phyloP scores from a whole-genome alignment of 1,140 invertebrate species.

The Caenorhabditis briggsae region DNA sequence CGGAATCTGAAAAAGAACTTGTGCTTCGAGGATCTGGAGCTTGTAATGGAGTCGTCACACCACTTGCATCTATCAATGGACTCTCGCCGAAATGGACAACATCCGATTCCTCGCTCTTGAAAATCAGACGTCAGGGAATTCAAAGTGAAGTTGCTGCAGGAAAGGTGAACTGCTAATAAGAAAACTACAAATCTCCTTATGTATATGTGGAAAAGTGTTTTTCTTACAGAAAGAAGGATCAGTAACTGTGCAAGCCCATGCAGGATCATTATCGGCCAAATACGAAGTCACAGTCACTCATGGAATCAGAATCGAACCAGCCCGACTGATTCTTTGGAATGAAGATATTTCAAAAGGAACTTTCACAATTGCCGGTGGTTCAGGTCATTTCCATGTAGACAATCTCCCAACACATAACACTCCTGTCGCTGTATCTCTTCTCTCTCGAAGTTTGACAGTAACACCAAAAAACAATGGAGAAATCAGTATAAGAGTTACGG shows the following conservation, averaged over 20 bases:
- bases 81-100: slow-evolving; percentile 16
- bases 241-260: slow-evolving; percentile 55
- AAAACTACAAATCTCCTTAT: not conserved
- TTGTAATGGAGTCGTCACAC: slow-evolving; percentile 19
- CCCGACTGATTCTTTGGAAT: slow-evolving; percentile 65
- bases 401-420: not conserved
- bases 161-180: slow-evolving; percentile 47
- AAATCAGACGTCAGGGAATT: slow-evolving; percentile 11
- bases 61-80: slow-evolving; percentile 5
- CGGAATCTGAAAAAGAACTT: not conserved
- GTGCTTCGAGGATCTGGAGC: slow-evolving; percentile 31
- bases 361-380: slow-evolving; percentile 62
- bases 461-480: slow-evolving; percentile 29
- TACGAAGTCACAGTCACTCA: not conserved
- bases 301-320: not conserved
- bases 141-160: not conserved
- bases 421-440: slow-evolving; percentile 5
- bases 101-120: slow-evolving; percentile 13
- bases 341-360: slow-evolving; percentile 53
- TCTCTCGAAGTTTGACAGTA: slow-evolving; percentile 21
- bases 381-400: slow-evolving; percentile 62
- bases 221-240: slow-evolving; percentile 47
- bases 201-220: slow-evolving; percentile 12
- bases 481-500: not conserved
- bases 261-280: not conserved